phyloP scores from a whole-genome alignment of 2,113 vertebrate species.

The Verasper variegatus region DNA sequence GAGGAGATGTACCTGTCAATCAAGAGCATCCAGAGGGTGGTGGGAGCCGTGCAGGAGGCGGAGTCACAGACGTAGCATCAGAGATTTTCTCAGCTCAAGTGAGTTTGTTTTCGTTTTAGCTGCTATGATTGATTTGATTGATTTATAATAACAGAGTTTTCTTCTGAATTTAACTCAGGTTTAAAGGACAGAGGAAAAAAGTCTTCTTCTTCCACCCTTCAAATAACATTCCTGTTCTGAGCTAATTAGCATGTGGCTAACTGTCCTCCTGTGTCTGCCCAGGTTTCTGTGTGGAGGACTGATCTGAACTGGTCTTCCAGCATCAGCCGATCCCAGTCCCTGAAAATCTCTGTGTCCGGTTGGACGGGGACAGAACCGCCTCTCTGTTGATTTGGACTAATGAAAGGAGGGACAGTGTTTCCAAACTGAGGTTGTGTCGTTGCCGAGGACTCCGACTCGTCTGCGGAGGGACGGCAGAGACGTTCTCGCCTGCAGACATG shows the following conservation, averaged over 20 bases:
- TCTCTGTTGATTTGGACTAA: constrained; percentile 60
- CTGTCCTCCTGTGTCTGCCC: neutral
- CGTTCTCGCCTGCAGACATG: constrained; percentile 30
- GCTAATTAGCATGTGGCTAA: neutral
- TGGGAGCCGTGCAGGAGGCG: constrained; percentile 84
- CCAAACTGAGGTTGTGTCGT: constrained; percentile 32
- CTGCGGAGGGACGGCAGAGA: constrained; percentile 53
- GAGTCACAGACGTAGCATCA: constrained; percentile 90
- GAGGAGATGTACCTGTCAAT: constrained; percentile 95
- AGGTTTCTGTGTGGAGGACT: constrained; percentile 73
- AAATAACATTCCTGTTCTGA: no score
- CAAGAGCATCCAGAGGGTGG: constrained; percentile 88
- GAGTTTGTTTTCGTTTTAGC: constrained; percentile 22
- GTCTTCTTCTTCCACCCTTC: no score
- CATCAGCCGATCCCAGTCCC: constrained; percentile 68
- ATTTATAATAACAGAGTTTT: no score
- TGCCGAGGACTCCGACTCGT: constrained; percentile 46
- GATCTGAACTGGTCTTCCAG: constrained; percentile 68
- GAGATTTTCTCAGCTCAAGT: constrained; percentile 58
- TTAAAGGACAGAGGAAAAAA: no score
- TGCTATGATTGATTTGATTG: no score
- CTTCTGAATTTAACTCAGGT: no score
- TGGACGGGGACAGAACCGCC: constrained; percentile 56
- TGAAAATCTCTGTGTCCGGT: constrained; percentile 39
- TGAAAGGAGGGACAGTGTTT: constrained; percentile 50